Base-by-base conservation (phyloP, 2,113 vertebrate species). In the Psophia crepitans region DNA sequence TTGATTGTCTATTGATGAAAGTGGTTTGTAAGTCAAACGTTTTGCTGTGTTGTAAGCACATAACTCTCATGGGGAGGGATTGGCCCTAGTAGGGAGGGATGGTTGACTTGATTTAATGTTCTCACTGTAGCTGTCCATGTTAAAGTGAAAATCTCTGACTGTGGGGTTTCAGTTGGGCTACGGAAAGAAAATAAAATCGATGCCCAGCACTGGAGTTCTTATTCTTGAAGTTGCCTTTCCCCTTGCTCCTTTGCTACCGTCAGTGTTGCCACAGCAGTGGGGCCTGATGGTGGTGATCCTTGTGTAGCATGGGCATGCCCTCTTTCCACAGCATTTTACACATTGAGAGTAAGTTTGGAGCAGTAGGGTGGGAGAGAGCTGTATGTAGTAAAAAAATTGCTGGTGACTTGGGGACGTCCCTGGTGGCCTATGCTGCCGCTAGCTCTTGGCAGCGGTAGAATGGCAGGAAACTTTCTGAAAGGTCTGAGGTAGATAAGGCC, bases 401-500 rank as follows among this genome's bases (percentile, higher is more conserved):
- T 56, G 32, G 19, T 63, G 88, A 8, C 58, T 20, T 51, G 23
- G 39, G 63, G 53, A 13, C n/a, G 20, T 14, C 49, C 8, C 1
- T 17, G 4, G 2, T 17, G 8, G 33, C 57, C 37, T 12, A 2
- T 9, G 33, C 2, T 2, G 12, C 27, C 13, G 5, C 15, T n/a
- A 35, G 49, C 28, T 41, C 33, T 83, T 26, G 12, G 37, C 53
- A 65, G 68, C n/a, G 28, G 22, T 23, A 13, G 82, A 39, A 27
- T 5, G 21, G 28, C 33, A 39, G 63, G 43, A 41, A 19, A 7
- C 58, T 51, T 63, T 65, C 51, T 90, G 84, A 32, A 30, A 63
- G 27, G 39, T 6, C 27, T 14, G 3, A 44, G n/a, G 27, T 28
- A 14, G 69, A 6, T 44, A 28, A 35, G 24, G 77, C 58, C 39